Evolutionary conservation across 2,888 invertebrate genomes (phyloP).

Genomic region (Caenorhabditis doughertyi): DNA sequence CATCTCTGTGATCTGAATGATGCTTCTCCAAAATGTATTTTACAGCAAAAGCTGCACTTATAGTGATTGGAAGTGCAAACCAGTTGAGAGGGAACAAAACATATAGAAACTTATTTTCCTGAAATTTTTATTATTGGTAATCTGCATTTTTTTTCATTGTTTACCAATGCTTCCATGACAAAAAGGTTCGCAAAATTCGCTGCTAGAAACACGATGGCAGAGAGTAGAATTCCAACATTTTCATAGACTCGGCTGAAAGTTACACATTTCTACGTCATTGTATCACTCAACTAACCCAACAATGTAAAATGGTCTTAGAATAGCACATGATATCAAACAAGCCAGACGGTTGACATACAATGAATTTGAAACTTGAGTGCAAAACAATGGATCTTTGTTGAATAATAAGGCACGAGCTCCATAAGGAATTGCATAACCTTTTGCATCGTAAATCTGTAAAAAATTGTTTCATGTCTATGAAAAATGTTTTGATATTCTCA

Average conservation of each 20-base stretch:
- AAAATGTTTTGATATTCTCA: not conserved
- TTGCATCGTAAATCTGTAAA: constrained; percentile 45
- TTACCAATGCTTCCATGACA: constrained; percentile 19
- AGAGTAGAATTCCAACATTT: constrained; percentile 17
- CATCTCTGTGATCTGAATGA: not conserved
- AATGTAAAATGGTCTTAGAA: constrained; percentile 22
- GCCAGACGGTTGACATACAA: constrained; percentile 41
- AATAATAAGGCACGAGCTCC: constrained; percentile 25
- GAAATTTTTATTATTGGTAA: too few relatives aligned
- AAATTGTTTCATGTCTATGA: too few relatives aligned
- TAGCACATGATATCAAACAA: constrained; percentile 12
- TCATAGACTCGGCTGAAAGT: constrained; percentile 2
- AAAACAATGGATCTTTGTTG: constrained; percentile 12
- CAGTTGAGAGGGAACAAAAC: constrained; percentile 42
- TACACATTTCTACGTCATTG: not conserved
- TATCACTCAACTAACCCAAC: not conserved
- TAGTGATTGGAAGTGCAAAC: not conserved
- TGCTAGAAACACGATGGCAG: constrained; percentile 7
- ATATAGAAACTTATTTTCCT: constrained; percentile 35
- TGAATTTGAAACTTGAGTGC: constrained; percentile 40
- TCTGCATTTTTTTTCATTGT: too few relatives aligned
- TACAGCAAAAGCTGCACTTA: not conserved
- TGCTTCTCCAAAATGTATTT: not conserved
- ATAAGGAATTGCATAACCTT: constrained; percentile 38
- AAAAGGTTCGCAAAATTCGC: constrained; percentile 39